Evolutionary conservation across 1,140 invertebrate genomes (phyloP), one percentile per base, ranked within the genome.

Genomic region (Drosophila sproati): DNA sequence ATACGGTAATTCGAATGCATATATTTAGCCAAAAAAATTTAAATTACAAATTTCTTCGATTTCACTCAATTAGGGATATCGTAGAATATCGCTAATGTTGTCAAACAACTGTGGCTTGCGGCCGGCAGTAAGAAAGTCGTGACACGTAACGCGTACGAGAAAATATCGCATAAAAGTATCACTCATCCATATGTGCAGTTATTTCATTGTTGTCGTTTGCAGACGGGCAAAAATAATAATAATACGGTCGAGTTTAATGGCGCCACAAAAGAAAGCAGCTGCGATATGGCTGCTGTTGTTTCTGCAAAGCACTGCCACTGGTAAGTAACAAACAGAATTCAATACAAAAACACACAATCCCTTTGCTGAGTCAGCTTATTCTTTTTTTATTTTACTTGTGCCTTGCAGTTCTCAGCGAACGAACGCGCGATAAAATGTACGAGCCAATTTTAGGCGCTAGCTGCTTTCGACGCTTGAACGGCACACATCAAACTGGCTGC

Each of bases 401-500:
- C 20, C 20, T 20, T 20, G 7, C 29, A 86, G 86, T 73, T 50
- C 52, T 59, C 6, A 66, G 81, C 37, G 94, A 95, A 75, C 94
- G 96, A 77, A 95, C 95, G 3, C 95, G 95, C 82, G 95, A 96
- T 78, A 96, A 96, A 93, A 98, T 98, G 93, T 98, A 98, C 91
- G 94, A 95, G 80, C 92, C 95, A 5, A 95, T 98, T 47, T 93
- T 95, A 78, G 95, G 95, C 47, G 94, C 95, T 67, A 95, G 95
- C 55, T 98, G 98, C 94, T 98, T 98, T 91, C 94, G 97, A 78
- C 94, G 97, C 75, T 93, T 98, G 43, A 99, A 98, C 94, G 97
- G 95, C 50, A 98, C 98, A 20, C 97, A 98, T 94, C 97, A 98
- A 92, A 96, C 97, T 89, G 98, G 98, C 66, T 98, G 98, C 93